Evolutionary conservation across 2,797 vertebrate species (phyloP).

Genomic region (Sebastes itinus): DNA sequence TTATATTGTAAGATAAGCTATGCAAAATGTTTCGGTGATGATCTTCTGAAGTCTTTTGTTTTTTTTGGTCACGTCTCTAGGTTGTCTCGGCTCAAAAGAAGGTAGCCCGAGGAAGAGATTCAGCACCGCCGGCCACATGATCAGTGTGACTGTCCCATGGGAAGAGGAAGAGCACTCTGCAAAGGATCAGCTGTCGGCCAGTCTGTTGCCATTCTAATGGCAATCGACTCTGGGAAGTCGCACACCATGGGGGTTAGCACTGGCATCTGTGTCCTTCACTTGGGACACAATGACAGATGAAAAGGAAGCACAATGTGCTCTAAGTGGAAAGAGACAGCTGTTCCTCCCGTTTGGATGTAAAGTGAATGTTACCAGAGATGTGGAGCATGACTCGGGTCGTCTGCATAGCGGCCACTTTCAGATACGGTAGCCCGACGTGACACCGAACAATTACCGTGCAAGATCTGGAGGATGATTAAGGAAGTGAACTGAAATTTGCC

Average conservation of each 20-base stretch:
- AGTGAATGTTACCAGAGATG: background rate
- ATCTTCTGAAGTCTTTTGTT: background rate
- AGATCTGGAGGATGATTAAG: background rate
- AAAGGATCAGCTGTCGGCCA: conserved; percentile 24
- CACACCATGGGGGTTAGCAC: background rate
- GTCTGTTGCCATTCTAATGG: background rate
- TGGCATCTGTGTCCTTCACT: background rate
- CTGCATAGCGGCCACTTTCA: background rate
- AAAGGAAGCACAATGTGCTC: background rate
- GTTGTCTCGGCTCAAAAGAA: conserved; percentile 47
- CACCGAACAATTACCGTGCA: background rate
- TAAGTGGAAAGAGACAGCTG: background rate
- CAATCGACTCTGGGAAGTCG: background rate
- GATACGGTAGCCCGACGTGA: background rate
- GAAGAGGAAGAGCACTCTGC: conserved; percentile 21
- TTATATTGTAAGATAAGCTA: background rate
- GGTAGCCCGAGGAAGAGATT: conserved; percentile 14
- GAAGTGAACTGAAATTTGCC: background rate
- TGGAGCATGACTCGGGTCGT: background rate
- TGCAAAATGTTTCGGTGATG: background rate
- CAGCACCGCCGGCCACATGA: background rate
- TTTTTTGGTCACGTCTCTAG: conserved; percentile 10
- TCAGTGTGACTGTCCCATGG: background rate
- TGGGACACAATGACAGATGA: background rate
- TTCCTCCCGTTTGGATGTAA: background rate